phyloP scores from a whole-genome alignment of 2,113 vertebrate genomes.

The Phasianus colchicus region DNA sequence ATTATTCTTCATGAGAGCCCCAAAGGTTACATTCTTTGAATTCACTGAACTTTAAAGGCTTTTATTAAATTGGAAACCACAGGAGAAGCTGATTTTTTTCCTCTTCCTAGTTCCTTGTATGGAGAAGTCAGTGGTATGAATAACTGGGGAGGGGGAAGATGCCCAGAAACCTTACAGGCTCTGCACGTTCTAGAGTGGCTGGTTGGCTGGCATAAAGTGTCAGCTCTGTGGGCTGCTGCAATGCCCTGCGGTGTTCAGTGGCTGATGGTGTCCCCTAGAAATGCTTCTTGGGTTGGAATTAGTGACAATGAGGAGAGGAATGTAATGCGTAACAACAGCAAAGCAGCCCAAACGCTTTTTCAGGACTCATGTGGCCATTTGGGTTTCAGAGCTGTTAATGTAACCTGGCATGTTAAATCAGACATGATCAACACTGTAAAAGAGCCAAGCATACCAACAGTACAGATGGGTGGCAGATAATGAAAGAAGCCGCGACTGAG shows the following conservation, averaged over 20 bases:
- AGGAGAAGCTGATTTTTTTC: background rate
- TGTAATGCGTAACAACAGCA: background rate
- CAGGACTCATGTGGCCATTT: conserved; percentile 41
- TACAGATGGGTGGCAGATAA: conserved; percentile 62
- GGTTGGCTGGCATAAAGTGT: background rate
- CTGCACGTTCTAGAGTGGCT: background rate
- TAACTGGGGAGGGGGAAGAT: background rate
- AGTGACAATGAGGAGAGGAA: background rate
- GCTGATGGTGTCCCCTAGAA: background rate
- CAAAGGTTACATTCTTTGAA: conserved; percentile 48
- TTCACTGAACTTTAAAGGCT: conserved; percentile 51
- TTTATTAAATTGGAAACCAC: conserved; percentile 30
- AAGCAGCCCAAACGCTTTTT: conserved; percentile 2
- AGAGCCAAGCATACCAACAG: conserved; percentile 57
- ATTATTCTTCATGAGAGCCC: conserved; percentile 8
- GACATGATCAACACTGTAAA: conserved; percentile 59
- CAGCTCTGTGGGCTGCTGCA: conserved; percentile 5
- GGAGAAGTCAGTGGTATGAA: conserved; percentile 18
- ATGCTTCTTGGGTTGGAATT: background rate
- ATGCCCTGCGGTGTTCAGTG: conserved; percentile 6
- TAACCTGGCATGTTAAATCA: conserved; percentile 64
- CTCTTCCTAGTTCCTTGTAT: background rate
- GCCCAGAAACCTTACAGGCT: background rate
- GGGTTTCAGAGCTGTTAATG: conserved; percentile 57
- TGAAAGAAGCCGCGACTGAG: conserved; percentile 24